phyloP scores from a whole-genome alignment of 2,888 invertebrate genomes.

The Apamea sordens region DNA sequence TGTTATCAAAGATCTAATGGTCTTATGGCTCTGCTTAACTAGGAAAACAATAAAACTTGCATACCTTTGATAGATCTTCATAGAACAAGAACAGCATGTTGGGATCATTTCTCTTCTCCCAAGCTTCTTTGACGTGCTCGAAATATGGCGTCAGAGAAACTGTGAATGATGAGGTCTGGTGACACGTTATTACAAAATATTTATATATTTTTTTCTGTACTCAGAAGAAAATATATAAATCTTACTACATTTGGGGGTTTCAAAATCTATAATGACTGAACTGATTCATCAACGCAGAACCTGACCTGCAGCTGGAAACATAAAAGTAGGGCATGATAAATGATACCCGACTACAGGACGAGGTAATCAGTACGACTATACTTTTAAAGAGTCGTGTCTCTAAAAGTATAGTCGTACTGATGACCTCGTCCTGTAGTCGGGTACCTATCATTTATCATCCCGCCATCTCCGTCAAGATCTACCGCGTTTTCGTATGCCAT shows the following conservation, averaged over 20 bases:
- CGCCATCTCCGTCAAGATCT: neutral
- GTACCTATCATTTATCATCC: too few species aligned
- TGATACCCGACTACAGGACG: neutral
- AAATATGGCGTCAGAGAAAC: slow-evolving; percentile 93
- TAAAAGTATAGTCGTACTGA: too few species aligned
- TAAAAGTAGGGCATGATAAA: neutral
- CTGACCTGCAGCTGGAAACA: neutral
- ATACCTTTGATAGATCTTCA: slow-evolving; percentile 92
- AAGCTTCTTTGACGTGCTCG: slow-evolving; percentile 93
- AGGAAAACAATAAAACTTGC: neutral
- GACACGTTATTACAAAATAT: neutral
- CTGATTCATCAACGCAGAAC: neutral
- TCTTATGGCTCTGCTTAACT: neutral
- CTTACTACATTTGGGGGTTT: neutral
- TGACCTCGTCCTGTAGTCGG: too few species aligned
- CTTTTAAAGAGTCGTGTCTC: neutral
- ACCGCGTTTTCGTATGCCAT: neutral
- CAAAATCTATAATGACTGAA: neutral
- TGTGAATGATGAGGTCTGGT: slow-evolving; percentile 69
- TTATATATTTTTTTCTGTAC: too few species aligned
- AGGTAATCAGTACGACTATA: neutral
- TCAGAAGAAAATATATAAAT: too few species aligned
- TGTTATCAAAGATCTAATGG: slow-evolving; percentile 10
- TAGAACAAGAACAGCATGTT: slow-evolving; percentile 94
- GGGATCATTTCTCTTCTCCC: slow-evolving; percentile 90